Percentiles rank a stretch among this genome's conserved stretches.
Evolutionary conservation across 2,113 vertebrate species (phyloP).

Genomic region (Turnix velox): DNA sequence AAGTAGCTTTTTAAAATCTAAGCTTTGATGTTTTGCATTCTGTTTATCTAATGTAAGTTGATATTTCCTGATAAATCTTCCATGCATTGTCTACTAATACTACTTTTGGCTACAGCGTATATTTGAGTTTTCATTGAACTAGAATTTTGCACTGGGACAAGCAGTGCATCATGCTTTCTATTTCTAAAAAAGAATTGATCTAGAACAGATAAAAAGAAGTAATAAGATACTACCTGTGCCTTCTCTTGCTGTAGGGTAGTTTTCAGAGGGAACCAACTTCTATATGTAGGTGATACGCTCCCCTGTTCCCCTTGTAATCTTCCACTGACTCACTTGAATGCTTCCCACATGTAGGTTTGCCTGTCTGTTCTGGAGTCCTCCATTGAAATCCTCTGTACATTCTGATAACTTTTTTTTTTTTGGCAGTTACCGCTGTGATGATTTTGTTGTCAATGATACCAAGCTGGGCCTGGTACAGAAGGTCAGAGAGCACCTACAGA

Average conservation of each 20-base stretch:
- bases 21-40: too few species aligned
- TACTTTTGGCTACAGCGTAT: not conserved
- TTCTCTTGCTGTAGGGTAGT: not conserved
- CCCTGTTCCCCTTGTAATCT: not conserved
- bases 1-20: too few species aligned
- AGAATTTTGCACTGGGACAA: not conserved
- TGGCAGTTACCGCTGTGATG: constrained; percentile 97
- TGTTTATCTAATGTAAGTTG: not conserved
- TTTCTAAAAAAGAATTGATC: not conserved
- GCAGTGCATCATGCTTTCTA: not conserved
- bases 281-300: not conserved
- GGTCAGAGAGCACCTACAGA: constrained; percentile 94
- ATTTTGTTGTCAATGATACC: constrained; percentile 97
- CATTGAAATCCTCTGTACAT: not conserved
- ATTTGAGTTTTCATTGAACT: not conserved
- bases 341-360: not conserved
- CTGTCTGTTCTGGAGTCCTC: not conserved
- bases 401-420: constrained; percentile 50
- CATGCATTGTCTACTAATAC: not conserved
- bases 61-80: not conserved
- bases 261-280: not conserved
- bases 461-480: constrained; percentile 93
- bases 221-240: not conserved
- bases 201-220: not conserved
- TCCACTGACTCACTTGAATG: not conserved